Base-by-base conservation (phyloP, 2,888 invertebrate species). In the Camptogramma bilineatum region DNA sequence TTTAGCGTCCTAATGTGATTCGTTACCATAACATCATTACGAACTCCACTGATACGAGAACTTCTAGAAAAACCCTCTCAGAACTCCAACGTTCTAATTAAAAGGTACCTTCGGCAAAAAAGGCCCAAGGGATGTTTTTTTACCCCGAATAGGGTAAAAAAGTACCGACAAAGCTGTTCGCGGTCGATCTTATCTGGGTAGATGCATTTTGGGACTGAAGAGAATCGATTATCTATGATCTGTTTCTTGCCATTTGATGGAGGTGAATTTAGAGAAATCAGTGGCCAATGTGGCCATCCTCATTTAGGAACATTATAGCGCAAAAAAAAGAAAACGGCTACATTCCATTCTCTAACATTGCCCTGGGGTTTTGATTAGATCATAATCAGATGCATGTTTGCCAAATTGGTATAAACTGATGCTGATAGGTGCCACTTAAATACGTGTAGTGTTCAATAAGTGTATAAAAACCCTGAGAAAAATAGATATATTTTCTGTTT, bases 101-200 rank as follows among this genome's bases (percentile, higher is more conserved):
- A 90, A 89, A 87, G 85, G 84, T 86, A 83, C 83, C 58, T 75
- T 82, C 74, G 72, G 82, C 86, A 90, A 91, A 92, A 91, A 67
- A 69, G 78, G 77, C 83, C 82, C 78, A 69, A 81, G 86, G 88
- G 90, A 84, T 83, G 79, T 85, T 87, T 88, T n/a, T 84, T 82
- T 83, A 64, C 70, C 60, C 60, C 51, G 74, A 80, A 52, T 72
- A 73, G 68, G 68, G 70, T 74, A 80, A 88, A 90, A 90, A 91
- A 89, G 77, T 81, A 76, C 91, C 91, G 91, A 88, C 92, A 91
- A 92, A 92, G 73, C 63, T 65, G 64, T 68, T 74, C 79, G 78
- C 75, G 72, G 77, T 75, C 72, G 70, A 70, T 75, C 80, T 81
- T 88, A 86, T 86, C 87, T 16, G 21, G 28, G 4, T 84, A 75